These are phyloP conservation scores for Exephanes ischioxanthus DNA, from an alignment of 2,888 invertebrate genomes.

Conservation along the genomic window DNA sequence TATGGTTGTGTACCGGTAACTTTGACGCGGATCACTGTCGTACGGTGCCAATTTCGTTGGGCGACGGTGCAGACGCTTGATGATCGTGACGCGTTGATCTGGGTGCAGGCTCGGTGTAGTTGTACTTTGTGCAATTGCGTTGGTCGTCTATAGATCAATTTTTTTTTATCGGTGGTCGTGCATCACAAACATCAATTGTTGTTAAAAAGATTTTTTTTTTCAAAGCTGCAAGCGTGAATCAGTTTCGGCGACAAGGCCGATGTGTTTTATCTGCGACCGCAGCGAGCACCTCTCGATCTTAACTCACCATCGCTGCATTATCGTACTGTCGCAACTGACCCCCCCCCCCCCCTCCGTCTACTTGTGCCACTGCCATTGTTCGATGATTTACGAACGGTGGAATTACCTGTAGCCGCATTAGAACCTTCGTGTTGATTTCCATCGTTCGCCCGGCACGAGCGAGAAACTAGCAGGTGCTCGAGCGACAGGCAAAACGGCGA, in stretches of 20 bases:
- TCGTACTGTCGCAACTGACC: slow-evolving; percentile 49
- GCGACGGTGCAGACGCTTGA: background rate
- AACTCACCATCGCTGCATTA: slow-evolving; percentile 61
- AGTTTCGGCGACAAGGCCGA: background rate
- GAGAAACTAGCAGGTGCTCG: slow-evolving; percentile 38
- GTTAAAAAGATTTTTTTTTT: background rate
- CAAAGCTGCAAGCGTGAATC: background rate
- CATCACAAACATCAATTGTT: background rate
- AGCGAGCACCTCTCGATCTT: slow-evolving; percentile 50
- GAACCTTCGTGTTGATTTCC: slow-evolving; percentile 71
- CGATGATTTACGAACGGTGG: slow-evolving; percentile 75
- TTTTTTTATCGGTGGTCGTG: background rate
- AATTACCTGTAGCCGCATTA: slow-evolving; percentile 68
- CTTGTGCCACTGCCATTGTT: slow-evolving; percentile 70
- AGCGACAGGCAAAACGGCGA: slow-evolving; percentile 41
- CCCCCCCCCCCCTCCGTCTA: slow-evolving; percentile 32
- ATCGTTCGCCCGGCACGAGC: slow-evolving; percentile 68
- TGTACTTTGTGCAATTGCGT: background rate
- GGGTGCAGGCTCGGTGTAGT: background rate
- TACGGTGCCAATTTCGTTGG: slow-evolving; percentile 36
- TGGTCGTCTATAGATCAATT: background rate
- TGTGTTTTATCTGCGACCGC: slow-evolving; percentile 36
- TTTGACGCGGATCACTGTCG: slow-evolving; percentile 19
- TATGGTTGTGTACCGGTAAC: background rate
- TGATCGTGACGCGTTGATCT: background rate